Evolutionary conservation across 30 jellyfish, hydroid and myxozoan species (phyloP).

Genomic region (Aurelia coerulea): DNA sequence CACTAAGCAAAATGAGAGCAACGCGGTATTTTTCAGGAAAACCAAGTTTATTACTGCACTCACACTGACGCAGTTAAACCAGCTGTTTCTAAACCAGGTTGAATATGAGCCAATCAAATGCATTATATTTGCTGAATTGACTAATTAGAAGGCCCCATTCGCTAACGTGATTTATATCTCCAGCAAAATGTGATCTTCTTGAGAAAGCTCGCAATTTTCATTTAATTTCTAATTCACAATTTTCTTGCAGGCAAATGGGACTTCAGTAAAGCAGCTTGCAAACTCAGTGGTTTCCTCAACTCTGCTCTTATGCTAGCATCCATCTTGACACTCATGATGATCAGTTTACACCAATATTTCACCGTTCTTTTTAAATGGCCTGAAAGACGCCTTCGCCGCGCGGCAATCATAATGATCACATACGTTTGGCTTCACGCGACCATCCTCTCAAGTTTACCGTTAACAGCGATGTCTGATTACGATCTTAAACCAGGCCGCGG

Average conservation of each 20-base stretch:
- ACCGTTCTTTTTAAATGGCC: constrained; percentile 77
- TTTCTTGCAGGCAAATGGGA: constrained; percentile 66
- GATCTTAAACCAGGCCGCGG: constrained; percentile 80
- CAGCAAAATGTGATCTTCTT: too few relatives aligned
- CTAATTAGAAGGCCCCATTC: too few relatives aligned
- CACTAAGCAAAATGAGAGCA: too few relatives aligned
- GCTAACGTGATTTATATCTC: too few relatives aligned
- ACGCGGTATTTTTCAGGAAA: too few relatives aligned
- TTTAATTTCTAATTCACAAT: too few relatives aligned
- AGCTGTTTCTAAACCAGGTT: too few relatives aligned
- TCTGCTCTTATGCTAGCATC: constrained; percentile 69
- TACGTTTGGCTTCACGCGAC: constrained; percentile 70
- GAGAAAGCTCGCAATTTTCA: too few relatives aligned
- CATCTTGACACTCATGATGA: constrained; percentile 71
- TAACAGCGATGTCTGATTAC: constrained; percentile 50
- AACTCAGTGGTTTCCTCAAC: constrained; percentile 66
- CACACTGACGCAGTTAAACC: too few relatives aligned
- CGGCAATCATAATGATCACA: constrained; percentile 66
- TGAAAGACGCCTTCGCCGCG: constrained; percentile 51
- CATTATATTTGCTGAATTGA: too few relatives aligned
- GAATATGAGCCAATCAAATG: too few relatives aligned
- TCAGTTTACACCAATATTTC: constrained; percentile 78
- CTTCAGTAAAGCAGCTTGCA: constrained; percentile 72
- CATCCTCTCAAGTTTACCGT: constrained; percentile 67
- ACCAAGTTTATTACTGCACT: too few relatives aligned